A percentile compares a stretch with the other conserved stretches of the same genome.
These are phyloP conservation scores for Tromatobia lineatoria DNA, from an alignment of 2,888 invertebrate genomes.

Conservation along the genomic window DNA sequence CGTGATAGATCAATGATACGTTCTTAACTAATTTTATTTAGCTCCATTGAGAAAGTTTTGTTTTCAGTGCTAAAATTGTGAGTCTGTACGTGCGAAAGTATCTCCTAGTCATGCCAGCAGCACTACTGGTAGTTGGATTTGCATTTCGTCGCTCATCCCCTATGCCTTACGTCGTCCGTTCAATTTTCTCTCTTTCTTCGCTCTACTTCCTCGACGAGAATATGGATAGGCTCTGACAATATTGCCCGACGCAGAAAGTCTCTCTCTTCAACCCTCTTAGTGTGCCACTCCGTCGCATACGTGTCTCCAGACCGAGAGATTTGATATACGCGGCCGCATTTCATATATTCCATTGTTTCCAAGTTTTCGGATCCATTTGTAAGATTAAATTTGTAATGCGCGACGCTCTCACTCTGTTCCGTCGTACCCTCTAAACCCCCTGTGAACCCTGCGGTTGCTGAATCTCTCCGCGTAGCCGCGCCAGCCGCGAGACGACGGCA, in stretches of 20 bases:
- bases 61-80: slow-evolving; percentile 61
- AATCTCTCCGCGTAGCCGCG: slow-evolving; percentile 68
- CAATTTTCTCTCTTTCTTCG: slow-evolving; percentile 54
- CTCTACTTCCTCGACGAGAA: slow-evolving; percentile 74
- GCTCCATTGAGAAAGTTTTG: background rate
- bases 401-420: slow-evolving; percentile 60
- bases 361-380: slow-evolving; percentile 89
- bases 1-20: too few species aligned
- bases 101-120: slow-evolving; percentile 14
- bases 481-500: slow-evolving; percentile 79
- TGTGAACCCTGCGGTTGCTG: slow-evolving; percentile 52
- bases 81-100: slow-evolving; percentile 60
- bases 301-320: slow-evolving; percentile 66
- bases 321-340: slow-evolving; percentile 85
- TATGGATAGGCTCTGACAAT: slow-evolving; percentile 85
- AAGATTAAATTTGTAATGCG: slow-evolving; percentile 91
- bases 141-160: slow-evolving; percentile 49
- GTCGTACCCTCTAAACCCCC: slow-evolving; percentile 33
- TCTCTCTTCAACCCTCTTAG: slow-evolving; percentile 59
- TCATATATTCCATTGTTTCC: slow-evolving; percentile 86
- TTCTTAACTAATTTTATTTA: background rate
- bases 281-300: slow-evolving; percentile 58
- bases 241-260: slow-evolving; percentile 82
- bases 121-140: slow-evolving; percentile 13
- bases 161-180: slow-evolving; percentile 42